A percentile compares a stretch with the other conserved stretches of the same genome.
phyloP scores from a whole-genome alignment of 2,888 invertebrate species.

The Cheilosia soror region DNA sequence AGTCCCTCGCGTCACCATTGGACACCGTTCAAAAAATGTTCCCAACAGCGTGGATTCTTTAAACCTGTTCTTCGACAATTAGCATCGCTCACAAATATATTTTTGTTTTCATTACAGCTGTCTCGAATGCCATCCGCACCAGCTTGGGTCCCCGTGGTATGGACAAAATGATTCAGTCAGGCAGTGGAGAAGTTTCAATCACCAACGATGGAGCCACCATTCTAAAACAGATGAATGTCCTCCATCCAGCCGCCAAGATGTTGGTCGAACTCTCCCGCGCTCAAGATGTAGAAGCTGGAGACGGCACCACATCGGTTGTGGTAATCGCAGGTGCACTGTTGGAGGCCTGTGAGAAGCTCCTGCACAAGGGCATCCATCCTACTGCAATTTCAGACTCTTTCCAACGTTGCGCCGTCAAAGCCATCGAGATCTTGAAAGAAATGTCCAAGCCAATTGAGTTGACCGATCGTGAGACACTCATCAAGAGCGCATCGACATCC shows the following conservation, averaged over 20 bases:
- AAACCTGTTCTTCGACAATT: no score
- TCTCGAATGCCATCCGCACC: slow-evolving; percentile 99
- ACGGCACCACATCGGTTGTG: slow-evolving; percentile 99
- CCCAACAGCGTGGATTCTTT: no score
- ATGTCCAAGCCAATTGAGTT: slow-evolving; percentile 95
- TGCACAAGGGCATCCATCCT: slow-evolving; percentile 98
- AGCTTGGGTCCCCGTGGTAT: slow-evolving; percentile 99
- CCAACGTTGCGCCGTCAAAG: slow-evolving; percentile 87
- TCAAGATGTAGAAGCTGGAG: slow-evolving; percentile 99
- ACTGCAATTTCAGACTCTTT: slow-evolving; percentile 98
- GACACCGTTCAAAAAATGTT: no score
- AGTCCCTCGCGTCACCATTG: no score
- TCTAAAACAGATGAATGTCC: slow-evolving; percentile 98
- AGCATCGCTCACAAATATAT: background rate
- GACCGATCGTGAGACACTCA: slow-evolving; percentile 92
- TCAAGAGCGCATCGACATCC: slow-evolving; percentile 98
- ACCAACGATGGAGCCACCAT: slow-evolving; percentile 99
- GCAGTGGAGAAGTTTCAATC: slow-evolving; percentile 99
- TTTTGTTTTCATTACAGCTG: slow-evolving; percentile 87
- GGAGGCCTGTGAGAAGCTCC: slow-evolving; percentile 96
- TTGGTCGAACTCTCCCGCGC: slow-evolving; percentile 99
- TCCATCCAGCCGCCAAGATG: slow-evolving; percentile 99
- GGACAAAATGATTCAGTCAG: slow-evolving; percentile 99
- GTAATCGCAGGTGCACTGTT: slow-evolving; percentile 98
- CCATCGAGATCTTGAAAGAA: slow-evolving; percentile 88